Conservation (phyloP, 2,888 invertebrate genomes). For the Lucinisca nassula region DNA sequence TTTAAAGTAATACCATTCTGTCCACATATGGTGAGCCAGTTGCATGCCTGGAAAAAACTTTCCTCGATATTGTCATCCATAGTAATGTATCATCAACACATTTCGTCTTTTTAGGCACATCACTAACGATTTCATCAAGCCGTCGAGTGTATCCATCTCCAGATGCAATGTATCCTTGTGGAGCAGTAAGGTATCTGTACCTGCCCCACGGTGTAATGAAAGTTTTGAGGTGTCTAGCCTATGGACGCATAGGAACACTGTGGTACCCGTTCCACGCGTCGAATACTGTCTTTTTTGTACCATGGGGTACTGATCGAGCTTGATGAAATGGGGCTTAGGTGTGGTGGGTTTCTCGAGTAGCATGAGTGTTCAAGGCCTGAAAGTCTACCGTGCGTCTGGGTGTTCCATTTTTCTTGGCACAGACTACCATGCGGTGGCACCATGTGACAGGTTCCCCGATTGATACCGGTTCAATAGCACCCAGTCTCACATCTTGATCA, state of each 20-base stretch:
- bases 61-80: conserved; percentile 44
- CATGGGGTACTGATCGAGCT: conserved; percentile 60
- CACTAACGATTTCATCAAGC: no score
- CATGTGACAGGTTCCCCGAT: conserved; percentile 62
- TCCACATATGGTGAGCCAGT: conserved; percentile 72
- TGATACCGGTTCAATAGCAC: conserved; percentile 60
- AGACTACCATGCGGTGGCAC: no score
- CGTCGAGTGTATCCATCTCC: conserved; percentile 61
- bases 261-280: conserved; percentile 14
- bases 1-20: conserved; percentile 70
- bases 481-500: conserved; percentile 57
- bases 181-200: conserved; percentile 20
- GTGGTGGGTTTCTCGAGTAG: no score
- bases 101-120: no score
- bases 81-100: conserved; percentile 67
- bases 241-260: no score
- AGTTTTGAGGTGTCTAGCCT: no score
- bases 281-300: conserved; percentile 54
- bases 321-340: conserved; percentile 73
- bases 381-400: conserved; percentile 66
- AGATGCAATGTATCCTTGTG: no score
- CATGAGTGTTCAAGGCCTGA: no score
- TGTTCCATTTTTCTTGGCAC: conserved; percentile 9
- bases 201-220: no score
- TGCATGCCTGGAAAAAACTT: conserved; percentile 66